phyloP scores from a whole-genome alignment of 1,140 invertebrate genomes.

The Drosophila parvula region DNA sequence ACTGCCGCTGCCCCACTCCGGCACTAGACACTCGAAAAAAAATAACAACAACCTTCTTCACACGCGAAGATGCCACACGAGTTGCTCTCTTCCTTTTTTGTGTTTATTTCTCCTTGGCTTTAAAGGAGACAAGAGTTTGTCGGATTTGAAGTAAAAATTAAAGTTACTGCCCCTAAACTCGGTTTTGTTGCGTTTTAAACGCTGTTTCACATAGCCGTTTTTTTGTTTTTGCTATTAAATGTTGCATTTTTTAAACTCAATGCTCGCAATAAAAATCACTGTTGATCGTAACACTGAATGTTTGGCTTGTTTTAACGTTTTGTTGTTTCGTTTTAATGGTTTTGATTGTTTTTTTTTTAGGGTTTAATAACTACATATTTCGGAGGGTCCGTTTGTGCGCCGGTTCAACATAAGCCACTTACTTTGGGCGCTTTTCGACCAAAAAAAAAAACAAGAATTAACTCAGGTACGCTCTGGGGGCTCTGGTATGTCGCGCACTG shows the following conservation, averaged over 20 bases:
- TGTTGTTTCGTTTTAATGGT: neutral
- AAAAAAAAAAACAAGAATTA: neutral
- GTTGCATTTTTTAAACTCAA: neutral
- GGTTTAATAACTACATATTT: neutral
- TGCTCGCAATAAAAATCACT: neutral
- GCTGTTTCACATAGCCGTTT: neutral
- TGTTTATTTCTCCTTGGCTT: neutral
- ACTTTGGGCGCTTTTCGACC: neutral
- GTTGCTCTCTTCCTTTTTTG: neutral
- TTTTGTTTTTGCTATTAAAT: neutral
- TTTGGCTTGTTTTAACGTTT: neutral
- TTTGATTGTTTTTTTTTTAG: neutral
- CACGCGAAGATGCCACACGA: conserved; percentile 1
- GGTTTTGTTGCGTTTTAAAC: neutral
- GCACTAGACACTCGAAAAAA: conserved; percentile 35
- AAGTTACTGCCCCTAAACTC: conserved; percentile 8
- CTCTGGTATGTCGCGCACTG: conserved; percentile 18
- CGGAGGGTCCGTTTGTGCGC: neutral
- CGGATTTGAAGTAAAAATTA: neutral
- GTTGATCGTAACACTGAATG: neutral
- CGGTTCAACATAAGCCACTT: too few species aligned
- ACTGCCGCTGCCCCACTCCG: conserved; percentile 8
- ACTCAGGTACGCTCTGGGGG: conserved; percentile 6
- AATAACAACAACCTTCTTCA: conserved; percentile 11
- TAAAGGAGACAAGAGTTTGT: neutral